Evolutionary conservation across 2,888 invertebrate genomes (phyloP).

Genomic region (Leptothorax acervorum): DNA sequence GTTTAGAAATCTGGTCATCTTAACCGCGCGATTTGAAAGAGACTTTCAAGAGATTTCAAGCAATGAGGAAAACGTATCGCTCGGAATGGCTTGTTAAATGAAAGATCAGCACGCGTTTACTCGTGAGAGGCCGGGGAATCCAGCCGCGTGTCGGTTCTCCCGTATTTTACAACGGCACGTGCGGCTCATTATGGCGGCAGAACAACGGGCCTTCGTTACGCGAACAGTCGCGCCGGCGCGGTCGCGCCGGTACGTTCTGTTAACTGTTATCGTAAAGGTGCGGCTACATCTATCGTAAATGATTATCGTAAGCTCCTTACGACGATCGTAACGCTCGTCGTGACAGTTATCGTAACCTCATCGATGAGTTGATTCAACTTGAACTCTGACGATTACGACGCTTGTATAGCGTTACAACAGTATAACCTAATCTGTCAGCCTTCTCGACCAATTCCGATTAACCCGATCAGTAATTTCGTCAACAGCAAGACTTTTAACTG

Average conservation of each 20-base stretch:
- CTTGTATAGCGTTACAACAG: no score
- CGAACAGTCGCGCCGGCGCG: neutral
- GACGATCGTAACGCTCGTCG: no score
- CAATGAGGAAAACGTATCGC: neutral
- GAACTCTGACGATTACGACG: no score
- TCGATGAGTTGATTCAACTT: no score
- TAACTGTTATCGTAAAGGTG: conserved; percentile 51
- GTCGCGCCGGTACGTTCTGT: neutral
- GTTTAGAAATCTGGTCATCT: conserved; percentile 4
- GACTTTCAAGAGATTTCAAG: conserved; percentile 3
- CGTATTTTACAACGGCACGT: conserved; percentile 32
- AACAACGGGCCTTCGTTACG: conserved; percentile 55
- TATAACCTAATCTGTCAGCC: no score
- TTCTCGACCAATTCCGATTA: no score
- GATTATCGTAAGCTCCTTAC: no score
- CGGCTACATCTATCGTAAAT: no score
- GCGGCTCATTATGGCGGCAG: conserved; percentile 41
- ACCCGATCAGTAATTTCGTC: no score
- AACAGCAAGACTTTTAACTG: no score
- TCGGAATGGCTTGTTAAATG: neutral
- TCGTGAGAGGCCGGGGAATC: conserved; percentile 31
- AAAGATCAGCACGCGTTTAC: conserved; percentile 13
- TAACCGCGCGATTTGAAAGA: conserved; percentile 17
- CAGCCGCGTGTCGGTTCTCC: conserved; percentile 14
- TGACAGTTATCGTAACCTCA: no score